Conservation (phyloP, 2,888 invertebrate genomes). For the Cephus rjabovi region DNA sequence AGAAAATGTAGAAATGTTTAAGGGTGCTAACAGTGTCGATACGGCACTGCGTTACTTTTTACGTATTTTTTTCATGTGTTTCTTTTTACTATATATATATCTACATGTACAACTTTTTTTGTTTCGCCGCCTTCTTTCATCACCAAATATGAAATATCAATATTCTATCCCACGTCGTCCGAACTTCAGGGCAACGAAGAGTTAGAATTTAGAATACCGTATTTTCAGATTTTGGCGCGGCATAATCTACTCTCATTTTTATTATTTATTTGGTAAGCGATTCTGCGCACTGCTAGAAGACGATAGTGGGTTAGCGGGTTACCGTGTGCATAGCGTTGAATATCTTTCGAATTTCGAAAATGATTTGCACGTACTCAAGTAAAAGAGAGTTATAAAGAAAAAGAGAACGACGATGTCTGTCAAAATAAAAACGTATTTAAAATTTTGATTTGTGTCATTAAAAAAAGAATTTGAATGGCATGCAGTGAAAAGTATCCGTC, state of each 20-base stretch:
- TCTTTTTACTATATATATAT: not conserved
- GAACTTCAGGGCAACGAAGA: not conserved
- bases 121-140: not conserved
- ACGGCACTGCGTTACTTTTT: constrained; percentile 18
- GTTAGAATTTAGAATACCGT: not conserved
- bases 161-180: constrained; percentile 27
- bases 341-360: not conserved
- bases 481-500: not conserved
- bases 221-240: not conserved
- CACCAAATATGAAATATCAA: constrained; percentile 34
- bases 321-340: not conserved
- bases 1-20: not conserved
- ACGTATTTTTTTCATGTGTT: constrained; percentile 20
- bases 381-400: too few species aligned
- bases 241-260: not conserved
- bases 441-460: not conserved
- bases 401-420: not conserved
- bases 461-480: not conserved
- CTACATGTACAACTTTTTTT: not conserved
- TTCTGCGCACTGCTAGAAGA: not conserved
- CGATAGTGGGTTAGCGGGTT: not conserved
- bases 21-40: not conserved
- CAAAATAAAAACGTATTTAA: not conserved
- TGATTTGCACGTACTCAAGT: not conserved
- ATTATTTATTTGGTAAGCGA: not conserved